phyloP scores from a whole-genome alignment of 1,140 invertebrate species.

The Bombus soroeensis region DNA sequence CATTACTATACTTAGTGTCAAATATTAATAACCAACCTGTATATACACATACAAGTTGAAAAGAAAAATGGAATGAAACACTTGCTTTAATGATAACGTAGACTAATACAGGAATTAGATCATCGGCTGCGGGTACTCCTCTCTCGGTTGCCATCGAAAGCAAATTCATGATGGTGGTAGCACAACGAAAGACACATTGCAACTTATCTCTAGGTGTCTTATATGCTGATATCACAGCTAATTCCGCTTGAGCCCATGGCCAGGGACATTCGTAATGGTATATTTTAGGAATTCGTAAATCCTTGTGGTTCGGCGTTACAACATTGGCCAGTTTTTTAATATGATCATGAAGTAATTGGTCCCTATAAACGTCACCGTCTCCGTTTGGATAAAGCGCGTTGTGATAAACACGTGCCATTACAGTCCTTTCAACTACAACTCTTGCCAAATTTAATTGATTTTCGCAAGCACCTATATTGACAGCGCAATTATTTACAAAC shows the following conservation, averaged over 20 bases:
- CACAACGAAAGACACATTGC: conserved; percentile 92
- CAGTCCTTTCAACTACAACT: conserved; percentile 90
- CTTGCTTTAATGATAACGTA: conserved; percentile 97
- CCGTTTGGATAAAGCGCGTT: conserved; percentile 98
- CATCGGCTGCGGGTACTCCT: conserved; percentile 96
- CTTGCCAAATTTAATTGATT: conserved; percentile 88
- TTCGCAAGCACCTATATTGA: conserved; percentile 84
- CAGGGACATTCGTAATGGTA: conserved; percentile 97
- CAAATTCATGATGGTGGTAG: conserved; percentile 96
- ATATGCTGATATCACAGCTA: conserved; percentile 96
- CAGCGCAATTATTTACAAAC: not conserved
- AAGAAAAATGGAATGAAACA: not conserved
- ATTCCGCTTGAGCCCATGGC: conserved; percentile 97
- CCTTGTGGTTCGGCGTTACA: conserved; percentile 92
- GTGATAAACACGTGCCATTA: conserved; percentile 95
- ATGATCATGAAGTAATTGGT: conserved; percentile 94
- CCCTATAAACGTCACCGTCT: conserved; percentile 96
- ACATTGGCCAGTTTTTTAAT: conserved; percentile 92
- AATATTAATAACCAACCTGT: not conserved
- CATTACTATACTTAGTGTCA: not conserved
- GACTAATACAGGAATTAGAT: conserved; percentile 97
- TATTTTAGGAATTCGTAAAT: conserved; percentile 91
- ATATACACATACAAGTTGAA: not conserved
- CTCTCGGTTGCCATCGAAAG: conserved; percentile 91
- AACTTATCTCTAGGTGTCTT: conserved; percentile 97